A percentile compares a stretch with the other conserved stretches of the same genome.
phyloP scores from a whole-genome alignment of 2,113 vertebrate species.

The Columba livia region DNA sequence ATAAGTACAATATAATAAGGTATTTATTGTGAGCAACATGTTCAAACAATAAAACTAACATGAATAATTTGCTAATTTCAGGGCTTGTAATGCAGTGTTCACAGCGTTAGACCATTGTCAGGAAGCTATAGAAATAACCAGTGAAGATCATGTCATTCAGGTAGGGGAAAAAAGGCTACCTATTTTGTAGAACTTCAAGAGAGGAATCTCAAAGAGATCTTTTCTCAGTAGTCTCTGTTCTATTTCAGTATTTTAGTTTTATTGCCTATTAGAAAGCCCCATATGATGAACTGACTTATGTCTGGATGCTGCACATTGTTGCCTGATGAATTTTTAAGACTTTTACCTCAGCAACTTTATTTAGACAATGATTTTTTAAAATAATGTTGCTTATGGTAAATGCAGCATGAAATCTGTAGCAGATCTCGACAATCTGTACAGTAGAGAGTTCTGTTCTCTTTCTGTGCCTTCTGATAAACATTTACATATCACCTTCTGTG shows the following conservation, averaged over 20 bases:
- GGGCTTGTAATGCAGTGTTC: slow-evolving; percentile 93
- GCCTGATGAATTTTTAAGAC: neutral
- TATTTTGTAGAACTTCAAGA: neutral
- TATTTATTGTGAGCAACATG: neutral
- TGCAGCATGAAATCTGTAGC: neutral
- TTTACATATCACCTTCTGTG: neutral
- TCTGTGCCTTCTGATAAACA: neutral
- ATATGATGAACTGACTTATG: neutral
- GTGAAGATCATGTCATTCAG: slow-evolving; percentile 95
- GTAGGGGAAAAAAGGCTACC: slow-evolving; percentile 61
- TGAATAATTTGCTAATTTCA: slow-evolving; percentile 70
- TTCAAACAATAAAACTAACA: slow-evolving; percentile 28
- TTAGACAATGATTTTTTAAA: neutral
- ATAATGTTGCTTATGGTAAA: neutral
- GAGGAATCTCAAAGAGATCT: neutral
- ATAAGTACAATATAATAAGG: neutral
- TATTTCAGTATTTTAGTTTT: neutral
- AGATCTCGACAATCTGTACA: neutral
- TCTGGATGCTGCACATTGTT: neutral
- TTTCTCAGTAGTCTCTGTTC: neutral
- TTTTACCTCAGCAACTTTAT: neutral
- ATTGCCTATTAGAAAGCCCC: neutral
- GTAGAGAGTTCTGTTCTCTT: neutral
- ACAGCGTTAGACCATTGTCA: slow-evolving; percentile 93
- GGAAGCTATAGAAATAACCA: slow-evolving; percentile 96